Conservation (phyloP, 2,113 vertebrate genomes). For the Redunca redunca region DNA sequence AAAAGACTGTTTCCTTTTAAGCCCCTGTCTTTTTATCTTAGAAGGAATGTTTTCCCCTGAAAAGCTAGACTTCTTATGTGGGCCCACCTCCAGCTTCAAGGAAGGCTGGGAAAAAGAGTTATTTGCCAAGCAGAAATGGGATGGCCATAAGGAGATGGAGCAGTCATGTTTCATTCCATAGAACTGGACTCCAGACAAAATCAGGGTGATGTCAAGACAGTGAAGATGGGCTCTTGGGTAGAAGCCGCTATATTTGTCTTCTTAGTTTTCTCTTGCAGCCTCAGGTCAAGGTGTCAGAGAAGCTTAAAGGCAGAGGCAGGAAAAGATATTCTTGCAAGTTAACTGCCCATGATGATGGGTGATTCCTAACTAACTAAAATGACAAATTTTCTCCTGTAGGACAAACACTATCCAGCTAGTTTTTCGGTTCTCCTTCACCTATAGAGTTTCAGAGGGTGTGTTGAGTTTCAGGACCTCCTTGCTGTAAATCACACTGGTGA, state of each 20-base stretch:
- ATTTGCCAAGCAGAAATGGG: background rate
- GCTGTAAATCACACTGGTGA: background rate
- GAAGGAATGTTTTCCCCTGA: background rate
- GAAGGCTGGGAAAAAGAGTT: background rate
- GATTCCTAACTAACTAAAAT: background rate
- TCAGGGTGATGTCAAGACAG: background rate
- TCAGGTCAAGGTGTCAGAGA: background rate
- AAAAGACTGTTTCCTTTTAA: background rate
- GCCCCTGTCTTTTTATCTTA: background rate
- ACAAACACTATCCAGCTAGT: background rate
- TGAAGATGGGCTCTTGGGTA: background rate
- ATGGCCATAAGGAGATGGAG: background rate
- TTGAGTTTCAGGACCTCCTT: background rate
- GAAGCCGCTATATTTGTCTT: background rate
- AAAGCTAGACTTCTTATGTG: background rate
- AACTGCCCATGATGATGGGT: conserved; percentile 36
- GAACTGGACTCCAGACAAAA: background rate
- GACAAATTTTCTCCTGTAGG: conserved; percentile 32
- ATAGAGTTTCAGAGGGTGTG: background rate
- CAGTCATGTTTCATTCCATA: background rate
- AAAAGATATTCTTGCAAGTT: background rate
- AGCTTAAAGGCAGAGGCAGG: background rate
- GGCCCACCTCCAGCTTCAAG: background rate
- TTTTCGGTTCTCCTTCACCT: background rate
- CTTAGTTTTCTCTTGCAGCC: background rate